A percentile compares a stretch with the other conserved stretches of the same genome.
phyloP scores from a whole-genome alignment of 1,140 invertebrate genomes.

The Zaprionus kolodkinae region DNA sequence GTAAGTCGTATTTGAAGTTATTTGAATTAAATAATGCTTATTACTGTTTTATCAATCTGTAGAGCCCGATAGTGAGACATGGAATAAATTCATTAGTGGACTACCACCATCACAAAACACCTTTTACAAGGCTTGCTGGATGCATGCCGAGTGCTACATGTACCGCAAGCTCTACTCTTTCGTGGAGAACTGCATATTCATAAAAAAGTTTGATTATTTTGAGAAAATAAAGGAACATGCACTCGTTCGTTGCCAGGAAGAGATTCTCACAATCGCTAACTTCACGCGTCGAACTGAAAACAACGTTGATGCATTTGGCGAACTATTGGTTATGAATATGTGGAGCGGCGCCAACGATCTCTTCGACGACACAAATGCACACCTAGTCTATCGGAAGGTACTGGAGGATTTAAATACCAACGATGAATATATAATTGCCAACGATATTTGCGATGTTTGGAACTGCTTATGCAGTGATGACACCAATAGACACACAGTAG shows the following conservation, averaged over 20 bases:
- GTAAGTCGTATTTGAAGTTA: constrained; percentile 34
- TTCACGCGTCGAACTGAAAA: constrained; percentile 52
- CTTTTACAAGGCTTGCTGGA: constrained; percentile 94
- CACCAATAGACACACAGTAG: constrained; percentile 83
- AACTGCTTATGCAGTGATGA: constrained; percentile 56
- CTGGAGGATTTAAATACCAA: constrained; percentile 87
- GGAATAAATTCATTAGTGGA: constrained; percentile 85
- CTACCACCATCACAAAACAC: constrained; percentile 84
- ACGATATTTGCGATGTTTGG: constrained; percentile 88
- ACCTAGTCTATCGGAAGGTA: constrained; percentile 84
- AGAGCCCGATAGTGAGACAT: constrained; percentile 84
- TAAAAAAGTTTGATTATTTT: constrained; percentile 92
- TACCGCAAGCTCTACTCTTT: constrained; percentile 93
- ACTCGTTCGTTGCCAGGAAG: constrained; percentile 86
- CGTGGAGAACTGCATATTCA: constrained; percentile 89
- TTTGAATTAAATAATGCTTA: background rate
- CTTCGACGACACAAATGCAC: constrained; percentile 87
- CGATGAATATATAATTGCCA: constrained; percentile 88
- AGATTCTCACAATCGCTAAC: constrained; percentile 86
- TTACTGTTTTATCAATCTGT: background rate
- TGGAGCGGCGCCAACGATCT: constrained; percentile 94
- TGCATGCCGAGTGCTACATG: constrained; percentile 96
- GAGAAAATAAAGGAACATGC: constrained; percentile 88
- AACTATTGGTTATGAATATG: constrained; percentile 87
- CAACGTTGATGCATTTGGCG: constrained; percentile 85